Evolutionary conservation across 2,113 vertebrate species (phyloP), one percentile per base, ranked within the genome.

Genomic region (Sitta europaea): DNA sequence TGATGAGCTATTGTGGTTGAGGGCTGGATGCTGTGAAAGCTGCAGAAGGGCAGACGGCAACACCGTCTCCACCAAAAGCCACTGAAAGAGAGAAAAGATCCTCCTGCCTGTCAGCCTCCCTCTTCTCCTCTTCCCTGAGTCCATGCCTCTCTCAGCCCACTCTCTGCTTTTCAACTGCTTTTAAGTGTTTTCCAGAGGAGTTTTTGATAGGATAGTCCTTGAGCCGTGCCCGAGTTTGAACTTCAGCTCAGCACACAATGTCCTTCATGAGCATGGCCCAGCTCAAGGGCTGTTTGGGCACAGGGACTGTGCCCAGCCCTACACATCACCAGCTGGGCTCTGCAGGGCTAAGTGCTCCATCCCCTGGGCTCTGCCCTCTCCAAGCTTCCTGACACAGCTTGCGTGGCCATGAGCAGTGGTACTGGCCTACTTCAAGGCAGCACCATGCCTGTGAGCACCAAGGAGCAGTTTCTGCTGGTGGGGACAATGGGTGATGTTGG

Each of bases 181-280:
- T 51, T 22, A 59, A 72, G n/a, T 1, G 3, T 55, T 63, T 87
- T 75, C n/a, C n/a, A 28, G 48, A 59, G 48, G 29, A 35, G 29
- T 23, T 80, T 90, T 65, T 40, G 36, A 11, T 9, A n/a, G 54
- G 28, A 29, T 14, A 13, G 47, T 11, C 8, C 16, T 22, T 36
- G 43, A 7, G 1, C 54, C 0, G 0, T 27, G 40, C 48, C 62
- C 1, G 5, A 53, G 31, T 31, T 33, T 42, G 57, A 85, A 2
- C 25, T 27, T 29, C 35, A 74, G 25, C 42, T 88, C 53, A 62
- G n/a, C 25, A 47, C 71, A 45, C 29, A 0, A 0, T 3, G 15
- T 3, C 4, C 10, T n/a, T 38, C 17, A 8, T 0, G 25, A 63
- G 33, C 4, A 4, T 22, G n/a, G 43, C 8, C 0, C 0, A 62